Percentiles rank a stretch among this genome's conserved stretches.
phyloP scores from a whole-genome alignment of 2,888 invertebrate species.

The Diachrysia chrysitis region DNA sequence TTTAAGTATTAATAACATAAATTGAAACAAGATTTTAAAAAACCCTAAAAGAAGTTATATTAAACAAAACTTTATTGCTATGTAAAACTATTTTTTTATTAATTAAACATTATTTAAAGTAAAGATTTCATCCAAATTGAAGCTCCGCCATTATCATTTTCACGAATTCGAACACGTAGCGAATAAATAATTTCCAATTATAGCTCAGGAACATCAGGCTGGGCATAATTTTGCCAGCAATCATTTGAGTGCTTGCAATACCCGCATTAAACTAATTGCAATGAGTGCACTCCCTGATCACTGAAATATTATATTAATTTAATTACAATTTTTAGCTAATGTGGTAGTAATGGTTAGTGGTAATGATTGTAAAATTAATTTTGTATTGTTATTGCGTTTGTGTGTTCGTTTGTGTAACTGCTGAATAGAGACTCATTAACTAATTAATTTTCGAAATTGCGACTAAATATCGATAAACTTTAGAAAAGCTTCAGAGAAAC shows the following conservation, averaged over 20 bases:
- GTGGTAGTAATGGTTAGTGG: background rate
- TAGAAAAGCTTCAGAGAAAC: too few species aligned
- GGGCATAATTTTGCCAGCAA: conserved; percentile 16
- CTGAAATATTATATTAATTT: conserved; percentile 29
- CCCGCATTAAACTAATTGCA: conserved; percentile 51
- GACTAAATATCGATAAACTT: too few species aligned
- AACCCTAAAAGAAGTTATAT: too few species aligned
- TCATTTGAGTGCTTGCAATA: conserved; percentile 30
- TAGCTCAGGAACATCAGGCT: background rate
- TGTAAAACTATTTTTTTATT: too few species aligned
- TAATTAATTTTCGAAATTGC: too few species aligned
- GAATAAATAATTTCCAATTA: conserved; percentile 10
- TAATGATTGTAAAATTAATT: background rate
- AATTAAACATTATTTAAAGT: too few species aligned
- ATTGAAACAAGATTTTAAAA: too few species aligned
- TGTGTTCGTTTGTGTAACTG: background rate
- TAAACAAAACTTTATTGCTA: too few species aligned
- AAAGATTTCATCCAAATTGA: background rate
- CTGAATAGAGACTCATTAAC: too few species aligned
- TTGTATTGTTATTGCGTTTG: background rate
- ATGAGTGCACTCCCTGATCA: conserved; percentile 21
- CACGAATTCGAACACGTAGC: background rate
- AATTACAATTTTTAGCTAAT: conserved; percentile 2
- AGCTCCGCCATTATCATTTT: background rate
- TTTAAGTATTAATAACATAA: too few species aligned